phyloP scores from a whole-genome alignment of 1,140 invertebrate genomes.

The Zophobas morio region DNA sequence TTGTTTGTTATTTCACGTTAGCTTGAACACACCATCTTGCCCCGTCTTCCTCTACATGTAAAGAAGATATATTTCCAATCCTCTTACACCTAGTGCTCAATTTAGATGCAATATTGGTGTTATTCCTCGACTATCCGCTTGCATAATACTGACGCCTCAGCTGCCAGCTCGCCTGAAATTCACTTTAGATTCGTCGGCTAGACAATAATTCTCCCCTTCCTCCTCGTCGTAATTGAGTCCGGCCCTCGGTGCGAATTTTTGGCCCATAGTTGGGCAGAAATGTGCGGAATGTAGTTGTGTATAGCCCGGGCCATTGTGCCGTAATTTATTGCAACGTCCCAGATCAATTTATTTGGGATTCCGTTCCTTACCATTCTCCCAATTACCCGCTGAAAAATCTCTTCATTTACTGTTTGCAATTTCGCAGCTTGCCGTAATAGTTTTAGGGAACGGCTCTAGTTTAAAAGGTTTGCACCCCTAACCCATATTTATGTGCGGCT shows the following conservation, averaged over 20 bases:
- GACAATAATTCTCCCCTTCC: too few species aligned
- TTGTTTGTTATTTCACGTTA: too few species aligned
- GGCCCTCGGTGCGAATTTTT: neutral
- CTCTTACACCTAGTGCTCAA: too few species aligned
- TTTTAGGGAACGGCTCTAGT: constrained; percentile 39
- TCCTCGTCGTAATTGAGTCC: too few species aligned
- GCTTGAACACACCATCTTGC: too few species aligned
- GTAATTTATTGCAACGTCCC: constrained; percentile 40
- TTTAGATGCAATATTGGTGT: too few species aligned
- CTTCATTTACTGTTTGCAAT: constrained; percentile 43
- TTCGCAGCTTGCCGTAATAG: constrained; percentile 42
- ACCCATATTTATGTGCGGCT: constrained; percentile 42
- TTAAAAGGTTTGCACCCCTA: constrained; percentile 42
- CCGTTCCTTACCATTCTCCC: constrained; percentile 39
- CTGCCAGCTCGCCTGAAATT: too few species aligned
- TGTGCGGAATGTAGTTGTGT: constrained; percentile 39
- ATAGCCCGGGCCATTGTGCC: constrained; percentile 32
- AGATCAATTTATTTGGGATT: constrained; percentile 43
- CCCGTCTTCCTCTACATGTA: too few species aligned
- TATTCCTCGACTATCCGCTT: too few species aligned
- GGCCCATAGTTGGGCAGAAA: constrained; percentile 24
- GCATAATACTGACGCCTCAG: too few species aligned
- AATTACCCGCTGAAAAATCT: constrained; percentile 40
- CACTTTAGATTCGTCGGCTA: too few species aligned
- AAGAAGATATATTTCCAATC: too few species aligned